phyloP scores from a whole-genome alignment of 2,888 invertebrate species.

The Chirona hameri region DNA sequence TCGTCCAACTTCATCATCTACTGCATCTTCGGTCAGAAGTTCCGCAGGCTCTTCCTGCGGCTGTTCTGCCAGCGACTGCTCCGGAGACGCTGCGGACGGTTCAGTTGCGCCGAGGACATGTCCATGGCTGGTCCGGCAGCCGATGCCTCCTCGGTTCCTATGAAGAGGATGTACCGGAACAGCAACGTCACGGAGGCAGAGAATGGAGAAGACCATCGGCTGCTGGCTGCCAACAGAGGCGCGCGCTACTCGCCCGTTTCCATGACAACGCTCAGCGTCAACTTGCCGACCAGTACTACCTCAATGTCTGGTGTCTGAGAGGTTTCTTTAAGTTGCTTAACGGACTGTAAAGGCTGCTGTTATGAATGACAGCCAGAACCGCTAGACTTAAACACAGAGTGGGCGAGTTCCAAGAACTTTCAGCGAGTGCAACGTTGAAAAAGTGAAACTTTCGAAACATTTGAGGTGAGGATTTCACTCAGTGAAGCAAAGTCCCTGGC shows the following conservation, averaged over 20 bases:
- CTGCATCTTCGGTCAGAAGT: constrained; percentile 96
- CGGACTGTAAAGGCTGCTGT: no score
- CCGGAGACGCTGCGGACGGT: not conserved
- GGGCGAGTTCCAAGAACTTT: no score
- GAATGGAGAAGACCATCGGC: not conserved
- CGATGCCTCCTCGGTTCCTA: not conserved
- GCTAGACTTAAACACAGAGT: no score
- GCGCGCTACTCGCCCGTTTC: not conserved
- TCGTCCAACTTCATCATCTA: constrained; percentile 97
- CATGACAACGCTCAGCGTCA: constrained; percentile 1
- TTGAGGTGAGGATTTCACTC: no score
- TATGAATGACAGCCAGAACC: no score
- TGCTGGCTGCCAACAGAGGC: not conserved
- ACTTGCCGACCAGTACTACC: not conserved
- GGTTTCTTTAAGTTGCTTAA: no score
- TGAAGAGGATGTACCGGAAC: not conserved
- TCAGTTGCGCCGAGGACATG: not conserved
- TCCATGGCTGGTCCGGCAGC: not conserved
- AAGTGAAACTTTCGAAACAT: no score
- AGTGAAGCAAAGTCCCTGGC: no score
- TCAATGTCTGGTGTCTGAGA: not conserved
- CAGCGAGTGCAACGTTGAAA: no score
- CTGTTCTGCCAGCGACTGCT: constrained; percentile 37
- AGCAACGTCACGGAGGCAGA: not conserved
- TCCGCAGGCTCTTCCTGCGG: constrained; percentile 74